Conservation (phyloP, 2,888 invertebrate genomes). For the Stegana nigrithorax region DNA sequence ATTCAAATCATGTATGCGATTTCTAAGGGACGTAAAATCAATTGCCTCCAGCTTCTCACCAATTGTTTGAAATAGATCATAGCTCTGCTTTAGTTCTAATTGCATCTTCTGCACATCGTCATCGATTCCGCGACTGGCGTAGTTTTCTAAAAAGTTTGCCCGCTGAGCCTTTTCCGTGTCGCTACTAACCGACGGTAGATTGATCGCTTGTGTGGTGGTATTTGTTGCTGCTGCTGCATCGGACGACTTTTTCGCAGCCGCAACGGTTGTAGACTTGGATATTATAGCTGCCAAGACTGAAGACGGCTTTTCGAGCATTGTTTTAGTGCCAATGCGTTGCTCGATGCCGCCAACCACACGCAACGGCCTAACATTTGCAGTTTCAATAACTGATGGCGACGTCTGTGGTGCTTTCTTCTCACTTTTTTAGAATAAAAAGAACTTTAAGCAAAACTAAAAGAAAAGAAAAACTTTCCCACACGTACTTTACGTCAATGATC, state of each 20-base stretch:
- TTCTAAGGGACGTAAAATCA: conserved; percentile 51
- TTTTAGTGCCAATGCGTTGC: neutral
- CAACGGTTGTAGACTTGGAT: neutral
- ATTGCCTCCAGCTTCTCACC: conserved; percentile 61
- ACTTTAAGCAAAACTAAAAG: no score
- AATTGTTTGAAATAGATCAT: conserved; percentile 57
- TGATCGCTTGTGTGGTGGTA: neutral
- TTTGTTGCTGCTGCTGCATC: neutral
- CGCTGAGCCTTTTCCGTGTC: no score
- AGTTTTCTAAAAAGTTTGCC: conserved; percentile 36
- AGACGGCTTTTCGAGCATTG: neutral
- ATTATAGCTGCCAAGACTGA: neutral
- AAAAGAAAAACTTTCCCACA: no score
- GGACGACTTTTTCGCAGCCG: neutral
- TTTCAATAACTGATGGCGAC: no score
- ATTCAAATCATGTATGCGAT: conserved; percentile 60
- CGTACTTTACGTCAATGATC: conserved; percentile 49
- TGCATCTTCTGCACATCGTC: conserved; percentile 58
- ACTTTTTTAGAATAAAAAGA: no score
- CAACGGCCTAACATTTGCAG: conserved; percentile 5
- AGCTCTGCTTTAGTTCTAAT: conserved; percentile 54
- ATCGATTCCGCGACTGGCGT: conserved; percentile 43
- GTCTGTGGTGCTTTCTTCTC: conserved; percentile 16
- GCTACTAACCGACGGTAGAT: no score
- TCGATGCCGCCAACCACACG: conserved; percentile 29